Percentiles rank a stretch among this genome's conserved stretches.
Evolutionary conservation across 2,797 vertebrate genomes (phyloP).

Genomic region (Xyrichtys novacula): DNA sequence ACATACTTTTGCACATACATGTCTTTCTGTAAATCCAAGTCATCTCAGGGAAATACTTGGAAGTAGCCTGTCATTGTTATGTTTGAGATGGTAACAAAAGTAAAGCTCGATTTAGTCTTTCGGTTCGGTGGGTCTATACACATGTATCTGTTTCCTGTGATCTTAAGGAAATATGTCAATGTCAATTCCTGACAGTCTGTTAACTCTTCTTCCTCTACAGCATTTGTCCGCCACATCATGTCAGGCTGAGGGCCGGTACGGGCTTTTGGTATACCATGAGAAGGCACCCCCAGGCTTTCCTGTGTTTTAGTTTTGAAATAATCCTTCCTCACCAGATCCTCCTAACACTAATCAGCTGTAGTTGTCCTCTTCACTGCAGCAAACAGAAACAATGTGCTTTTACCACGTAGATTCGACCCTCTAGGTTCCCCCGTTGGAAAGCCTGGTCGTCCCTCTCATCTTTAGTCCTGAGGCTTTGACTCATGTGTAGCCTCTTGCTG

Average conservation of each 20-base stretch:
- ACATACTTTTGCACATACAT: neutral
- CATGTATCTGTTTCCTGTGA: conserved; percentile 8
- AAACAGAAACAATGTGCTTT: conserved; percentile 12
- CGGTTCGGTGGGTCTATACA: neutral
- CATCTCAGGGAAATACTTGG: neutral
- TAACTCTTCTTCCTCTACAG: conserved; percentile 91
- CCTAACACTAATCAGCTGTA: conserved; percentile 42
- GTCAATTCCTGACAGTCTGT: conserved; percentile 61
- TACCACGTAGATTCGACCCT: conserved; percentile 39
- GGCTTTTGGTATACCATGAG: conserved; percentile 81
- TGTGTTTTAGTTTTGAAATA: conserved; percentile 51
- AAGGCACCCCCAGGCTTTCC: conserved; percentile 75
- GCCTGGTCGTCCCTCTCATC: conserved; percentile 73
- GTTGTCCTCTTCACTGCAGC: conserved; percentile 13
- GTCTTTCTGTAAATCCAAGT: neutral
- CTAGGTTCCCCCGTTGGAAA: conserved; percentile 56
- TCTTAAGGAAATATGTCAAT: conserved; percentile 21
- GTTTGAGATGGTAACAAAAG: neutral
- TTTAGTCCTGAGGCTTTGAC: conserved; percentile 70
- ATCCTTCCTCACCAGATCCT: conserved; percentile 27
- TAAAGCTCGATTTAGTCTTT: neutral
- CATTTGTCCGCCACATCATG: conserved; percentile 95
- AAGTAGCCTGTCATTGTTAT: too few species aligned
- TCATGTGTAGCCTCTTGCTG: conserved; percentile 67
- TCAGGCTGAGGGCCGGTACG: conserved; percentile 89